These are phyloP conservation scores for Lagopus muta DNA, from an alignment of 2,113 vertebrate genomes.

Conservation along the genomic window DNA sequence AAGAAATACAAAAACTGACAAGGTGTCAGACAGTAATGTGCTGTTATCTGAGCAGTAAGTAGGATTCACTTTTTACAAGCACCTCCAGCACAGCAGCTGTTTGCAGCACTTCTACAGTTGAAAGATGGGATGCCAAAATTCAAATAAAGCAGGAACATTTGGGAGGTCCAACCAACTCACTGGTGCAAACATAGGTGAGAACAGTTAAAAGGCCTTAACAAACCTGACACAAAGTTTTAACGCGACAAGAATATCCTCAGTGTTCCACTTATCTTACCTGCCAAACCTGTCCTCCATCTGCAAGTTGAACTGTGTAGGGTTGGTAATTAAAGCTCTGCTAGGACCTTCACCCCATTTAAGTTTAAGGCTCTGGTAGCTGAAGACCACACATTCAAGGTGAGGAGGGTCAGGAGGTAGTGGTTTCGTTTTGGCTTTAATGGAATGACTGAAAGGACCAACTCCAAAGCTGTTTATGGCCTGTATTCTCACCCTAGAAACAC, in stretches of 20 bases:
- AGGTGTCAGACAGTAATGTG: neutral
- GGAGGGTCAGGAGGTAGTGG: slow-evolving; percentile 84
- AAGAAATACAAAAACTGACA: neutral
- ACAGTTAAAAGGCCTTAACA: neutral
- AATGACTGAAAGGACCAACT: slow-evolving; percentile 81
- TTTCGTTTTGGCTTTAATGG: slow-evolving; percentile 82
- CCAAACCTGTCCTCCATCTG: slow-evolving; percentile 82
- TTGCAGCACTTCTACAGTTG: neutral
- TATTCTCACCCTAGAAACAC: slow-evolving; percentile 75
- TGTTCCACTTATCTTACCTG: slow-evolving; percentile 63
- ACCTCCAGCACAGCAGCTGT: neutral
- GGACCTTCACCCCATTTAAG: slow-evolving; percentile 84
- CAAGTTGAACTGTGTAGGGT: slow-evolving; percentile 79
- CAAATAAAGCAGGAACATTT: neutral
- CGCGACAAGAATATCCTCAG: neutral
- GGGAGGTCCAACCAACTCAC: neutral
- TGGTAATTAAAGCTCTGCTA: slow-evolving; percentile 75
- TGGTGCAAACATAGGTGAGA: neutral
- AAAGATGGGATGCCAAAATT: neutral
- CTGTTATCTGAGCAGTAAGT: neutral
- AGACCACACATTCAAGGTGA: slow-evolving; percentile 80
- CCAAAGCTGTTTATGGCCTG: slow-evolving; percentile 83
- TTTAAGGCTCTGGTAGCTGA: slow-evolving; percentile 85
- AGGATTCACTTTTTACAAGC: neutral
- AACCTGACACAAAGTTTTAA: neutral